Evolutionary conservation across 2,888 invertebrate species (phyloP).

Genomic region (Nomada goodeniana): DNA sequence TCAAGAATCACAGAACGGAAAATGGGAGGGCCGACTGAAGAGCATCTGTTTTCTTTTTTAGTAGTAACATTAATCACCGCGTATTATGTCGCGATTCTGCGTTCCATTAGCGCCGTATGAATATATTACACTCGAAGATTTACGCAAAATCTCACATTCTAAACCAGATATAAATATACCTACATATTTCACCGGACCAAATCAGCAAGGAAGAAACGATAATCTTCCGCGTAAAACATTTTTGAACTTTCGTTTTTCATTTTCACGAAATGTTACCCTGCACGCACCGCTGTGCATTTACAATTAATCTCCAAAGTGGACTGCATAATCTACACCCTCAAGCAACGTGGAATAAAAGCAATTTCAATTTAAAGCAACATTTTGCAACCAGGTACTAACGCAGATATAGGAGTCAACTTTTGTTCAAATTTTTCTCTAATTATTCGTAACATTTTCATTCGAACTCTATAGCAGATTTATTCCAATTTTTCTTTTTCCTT

Average conservation of each 20-base stretch:
- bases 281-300: background rate
- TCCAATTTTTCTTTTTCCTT: background rate
- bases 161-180: background rate
- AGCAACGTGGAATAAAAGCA: no score
- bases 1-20: constrained; percentile 2
- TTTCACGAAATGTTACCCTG: background rate
- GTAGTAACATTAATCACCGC: constrained; percentile 8
- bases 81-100: background rate
- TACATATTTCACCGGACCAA: no score
- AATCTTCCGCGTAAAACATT: background rate
- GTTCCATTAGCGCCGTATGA: background rate
- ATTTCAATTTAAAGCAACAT: no score
- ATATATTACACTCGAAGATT: background rate
- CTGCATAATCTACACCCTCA: no score
- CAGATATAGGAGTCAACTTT: background rate
- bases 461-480: no score
- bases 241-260: background rate
- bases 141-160: background rate
- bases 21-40: background rate
- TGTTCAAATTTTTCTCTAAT: background rate
- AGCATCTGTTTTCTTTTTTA: background rate
- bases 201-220: background rate
- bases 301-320: background rate
- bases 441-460: background rate
- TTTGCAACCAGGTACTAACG: background rate